These are phyloP conservation scores for Jaculus jaculus DNA, from an alignment of 2,113 vertebrate species.

Conservation along the genomic window DNA sequence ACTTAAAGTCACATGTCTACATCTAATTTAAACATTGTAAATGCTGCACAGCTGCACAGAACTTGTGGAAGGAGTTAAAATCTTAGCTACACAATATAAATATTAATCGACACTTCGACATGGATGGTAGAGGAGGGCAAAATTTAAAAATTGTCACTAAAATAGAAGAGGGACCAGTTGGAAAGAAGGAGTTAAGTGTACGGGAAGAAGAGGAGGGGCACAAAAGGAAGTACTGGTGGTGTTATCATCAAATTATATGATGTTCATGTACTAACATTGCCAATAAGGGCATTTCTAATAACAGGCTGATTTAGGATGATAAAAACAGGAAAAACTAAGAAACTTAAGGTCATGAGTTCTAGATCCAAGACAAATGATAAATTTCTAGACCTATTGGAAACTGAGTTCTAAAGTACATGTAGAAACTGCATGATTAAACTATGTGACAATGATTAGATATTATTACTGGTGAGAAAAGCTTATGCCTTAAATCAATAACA, in stretches of 20 bases:
- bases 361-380: constrained; percentile 11
- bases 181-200: too few relatives aligned
- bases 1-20: not conserved
- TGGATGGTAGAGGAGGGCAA: too few relatives aligned
- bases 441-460: not conserved
- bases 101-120: too few relatives aligned
- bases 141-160: too few relatives aligned
- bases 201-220: too few relatives aligned
- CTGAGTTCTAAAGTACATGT: not conserved
- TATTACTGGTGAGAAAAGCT: constrained; percentile 8
- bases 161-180: too few relatives aligned
- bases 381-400: constrained; percentile 39
- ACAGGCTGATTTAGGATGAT: constrained; percentile 16
- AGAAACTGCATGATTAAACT: constrained; percentile 37
- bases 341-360: not conserved
- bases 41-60: not conserved
- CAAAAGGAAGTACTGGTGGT: too few relatives aligned
- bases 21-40: constrained; percentile 32
- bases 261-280: too few relatives aligned
- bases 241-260: too few relatives aligned
- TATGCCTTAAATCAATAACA: not conserved
- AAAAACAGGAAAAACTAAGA: not conserved
- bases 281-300: not conserved
- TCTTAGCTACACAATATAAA: too few relatives aligned
- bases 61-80: constrained; percentile 10